A percentile compares a stretch with the other conserved stretches of the same genome.
Evolutionary conservation across 2,888 invertebrate genomes (phyloP).

Genomic region (Netelia fuscicornis): DNA sequence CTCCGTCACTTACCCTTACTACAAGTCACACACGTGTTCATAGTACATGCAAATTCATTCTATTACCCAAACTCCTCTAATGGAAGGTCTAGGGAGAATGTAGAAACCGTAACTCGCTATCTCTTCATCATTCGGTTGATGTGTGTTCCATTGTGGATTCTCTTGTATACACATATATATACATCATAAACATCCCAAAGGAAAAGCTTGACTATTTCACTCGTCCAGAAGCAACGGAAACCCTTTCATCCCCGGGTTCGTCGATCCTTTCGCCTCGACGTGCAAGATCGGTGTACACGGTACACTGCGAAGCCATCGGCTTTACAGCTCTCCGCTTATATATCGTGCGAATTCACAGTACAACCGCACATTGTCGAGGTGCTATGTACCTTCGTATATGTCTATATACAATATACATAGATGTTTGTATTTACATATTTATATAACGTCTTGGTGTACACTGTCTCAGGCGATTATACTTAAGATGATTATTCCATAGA

Average conservation of each 20-base stretch:
- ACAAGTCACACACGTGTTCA: not conserved
- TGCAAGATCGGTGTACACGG: slow-evolving; percentile 32
- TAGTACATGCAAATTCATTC: not conserved
- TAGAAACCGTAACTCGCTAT: slow-evolving; percentile 5
- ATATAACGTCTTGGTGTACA: slow-evolving; percentile 40
- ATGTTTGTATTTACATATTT: slow-evolving; percentile 23
- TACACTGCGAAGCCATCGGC: slow-evolving; percentile 19
- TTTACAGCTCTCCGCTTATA: slow-evolving; percentile 12
- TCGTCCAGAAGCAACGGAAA: slow-evolving; percentile 27
- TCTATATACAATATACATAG: slow-evolving; percentile 31
- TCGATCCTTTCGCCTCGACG: slow-evolving; percentile 14
- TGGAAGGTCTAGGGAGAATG: not conserved
- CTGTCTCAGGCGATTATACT: slow-evolving; percentile 68
- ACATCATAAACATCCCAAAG: not conserved
- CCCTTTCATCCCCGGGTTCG: slow-evolving; percentile 43
- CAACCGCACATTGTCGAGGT: slow-evolving; percentile 56
- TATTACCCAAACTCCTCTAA: not conserved
- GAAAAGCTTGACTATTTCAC: slow-evolving; percentile 23
- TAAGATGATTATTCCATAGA: slow-evolving; percentile 71
- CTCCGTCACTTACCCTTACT: not conserved
- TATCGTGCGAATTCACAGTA: slow-evolving; percentile 14
- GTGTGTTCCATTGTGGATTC: not conserved
- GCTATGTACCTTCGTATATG: slow-evolving; percentile 60
- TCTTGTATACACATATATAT: not conserved
- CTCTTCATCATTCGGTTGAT: slow-evolving; percentile 14